Percentiles rank a stretch among this genome's conserved stretches.
Conservation (phyloP, 2,113 vertebrate genomes). For the Myanophis thanlyinensis region DNA sequence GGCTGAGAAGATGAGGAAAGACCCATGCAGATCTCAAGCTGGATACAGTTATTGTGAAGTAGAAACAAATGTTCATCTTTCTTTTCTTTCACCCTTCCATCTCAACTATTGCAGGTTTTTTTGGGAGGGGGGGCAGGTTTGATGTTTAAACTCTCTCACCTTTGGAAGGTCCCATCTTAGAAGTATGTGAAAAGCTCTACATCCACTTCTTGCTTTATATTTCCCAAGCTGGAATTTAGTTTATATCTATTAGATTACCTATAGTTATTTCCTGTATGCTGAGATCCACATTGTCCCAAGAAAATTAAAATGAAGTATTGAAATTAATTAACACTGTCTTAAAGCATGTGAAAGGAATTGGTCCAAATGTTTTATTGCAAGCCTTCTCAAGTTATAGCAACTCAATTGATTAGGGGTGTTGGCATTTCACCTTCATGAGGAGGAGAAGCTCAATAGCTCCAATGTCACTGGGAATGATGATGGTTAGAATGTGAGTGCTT, state of each 20-base stretch:
- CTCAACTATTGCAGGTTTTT: background rate
- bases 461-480: background rate
- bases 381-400: background rate
- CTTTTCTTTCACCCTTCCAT: background rate
- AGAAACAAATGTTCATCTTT: background rate
- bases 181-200: background rate
- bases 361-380: background rate
- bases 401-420: background rate
- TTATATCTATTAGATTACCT: background rate
- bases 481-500: background rate
- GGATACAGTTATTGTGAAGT: background rate
- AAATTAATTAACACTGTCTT: background rate
- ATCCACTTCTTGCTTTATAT: background rate
- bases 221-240: background rate
- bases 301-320: background rate
- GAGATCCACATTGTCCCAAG: background rate
- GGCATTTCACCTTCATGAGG: background rate
- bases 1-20: background rate
- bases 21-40: background rate
- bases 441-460: background rate
- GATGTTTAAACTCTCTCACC: background rate
- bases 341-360: background rate
- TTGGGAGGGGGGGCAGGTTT: background rate
- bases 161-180: background rate
- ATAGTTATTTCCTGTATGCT: background rate